A percentile compares a stretch with the other conserved stretches of the same genome.
phyloP scores from a whole-genome alignment of 2,797 vertebrate genomes.

The Trachops cirrhosus region DNA sequence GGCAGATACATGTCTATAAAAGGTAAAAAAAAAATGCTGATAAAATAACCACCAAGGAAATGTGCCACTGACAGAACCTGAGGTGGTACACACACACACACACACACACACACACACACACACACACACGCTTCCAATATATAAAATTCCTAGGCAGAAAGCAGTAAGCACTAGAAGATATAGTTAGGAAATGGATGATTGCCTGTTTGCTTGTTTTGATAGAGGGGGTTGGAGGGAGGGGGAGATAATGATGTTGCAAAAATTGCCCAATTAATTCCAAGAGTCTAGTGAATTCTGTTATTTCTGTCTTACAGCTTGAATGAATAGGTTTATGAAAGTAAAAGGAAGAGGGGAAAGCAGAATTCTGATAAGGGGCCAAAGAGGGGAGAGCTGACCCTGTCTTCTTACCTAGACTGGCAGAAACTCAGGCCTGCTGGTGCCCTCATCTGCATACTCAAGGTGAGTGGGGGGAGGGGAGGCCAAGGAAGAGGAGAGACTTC shows the following conservation, averaged over 20 bases:
- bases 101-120: neutral
- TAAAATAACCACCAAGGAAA: constrained; percentile 61
- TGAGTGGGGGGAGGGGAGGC: accelerated
- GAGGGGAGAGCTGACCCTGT: too few relatives aligned
- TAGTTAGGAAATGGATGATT: neutral
- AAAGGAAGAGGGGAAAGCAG: neutral
- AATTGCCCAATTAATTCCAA: neutral
- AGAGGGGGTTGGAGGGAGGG: neutral
- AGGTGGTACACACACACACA: neutral
- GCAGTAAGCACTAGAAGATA: neutral
- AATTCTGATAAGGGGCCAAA: neutral
- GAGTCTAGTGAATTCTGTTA: neutral
- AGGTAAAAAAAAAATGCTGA: neutral
- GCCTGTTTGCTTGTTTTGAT: neutral
- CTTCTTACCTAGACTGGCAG: neutral
- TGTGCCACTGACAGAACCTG: neutral
- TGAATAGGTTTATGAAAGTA: neutral
- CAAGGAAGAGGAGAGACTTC: neutral
- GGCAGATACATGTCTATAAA: neutral
- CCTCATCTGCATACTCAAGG: neutral
- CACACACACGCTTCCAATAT: neutral
- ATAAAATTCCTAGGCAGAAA: neutral
- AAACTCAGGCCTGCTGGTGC: neutral
- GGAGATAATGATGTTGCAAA: neutral
- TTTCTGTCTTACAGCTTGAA: neutral